Base-by-base conservation (phyloP, 2,113 vertebrate genomes). In the Phyllopteryx taeniolatus region DNA sequence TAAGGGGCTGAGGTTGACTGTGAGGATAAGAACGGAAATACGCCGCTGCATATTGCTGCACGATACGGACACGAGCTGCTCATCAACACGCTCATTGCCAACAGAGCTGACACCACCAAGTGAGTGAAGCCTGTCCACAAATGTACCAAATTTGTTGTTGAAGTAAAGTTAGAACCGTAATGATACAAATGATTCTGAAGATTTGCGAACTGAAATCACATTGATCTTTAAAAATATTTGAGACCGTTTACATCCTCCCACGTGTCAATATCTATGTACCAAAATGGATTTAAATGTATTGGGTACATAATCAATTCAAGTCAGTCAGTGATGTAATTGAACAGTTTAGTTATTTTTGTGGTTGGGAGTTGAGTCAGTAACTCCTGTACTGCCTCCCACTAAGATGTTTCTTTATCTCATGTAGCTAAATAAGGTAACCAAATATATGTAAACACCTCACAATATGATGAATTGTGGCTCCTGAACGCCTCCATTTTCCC, bases 1-100 rank as follows among this genome's bases (percentile, higher is more conserved):
- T 0, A 70, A 99, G 98, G 97, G 86, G 96, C 97, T 44, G 94
- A 96, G 89, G 98, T 99, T 44, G 96, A 99, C 92, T 98, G 95
- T 92, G 96, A 98, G 92, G 98, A 99, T 86, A 98, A 96, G 89
- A 98, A 99, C 70, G 95, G 98, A 82, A 99, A 99, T 80, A 98
- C 98, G 19, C 96, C 98, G 68, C 94, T 99, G 89, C 98, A 99
- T 90, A 96, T 99, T 85, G 96, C 98, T 42, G 96, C 98, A 61
- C 94, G 96, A 86, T 99, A 98, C 2, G 98, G 98, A 85, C 98
- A 99, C 66, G 98, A 99, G 89, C 94, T 99, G 51, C 95, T 99
- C 75, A 96, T 99, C 87, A 99, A 98, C 94, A 98, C 98, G 53
- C 93, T 99, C 84, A 95, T 99, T 86, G 95, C 94, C 57, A 98